Base-by-base conservation (phyloP, 2,888 invertebrate genomes). In the Melieria picta region DNA sequence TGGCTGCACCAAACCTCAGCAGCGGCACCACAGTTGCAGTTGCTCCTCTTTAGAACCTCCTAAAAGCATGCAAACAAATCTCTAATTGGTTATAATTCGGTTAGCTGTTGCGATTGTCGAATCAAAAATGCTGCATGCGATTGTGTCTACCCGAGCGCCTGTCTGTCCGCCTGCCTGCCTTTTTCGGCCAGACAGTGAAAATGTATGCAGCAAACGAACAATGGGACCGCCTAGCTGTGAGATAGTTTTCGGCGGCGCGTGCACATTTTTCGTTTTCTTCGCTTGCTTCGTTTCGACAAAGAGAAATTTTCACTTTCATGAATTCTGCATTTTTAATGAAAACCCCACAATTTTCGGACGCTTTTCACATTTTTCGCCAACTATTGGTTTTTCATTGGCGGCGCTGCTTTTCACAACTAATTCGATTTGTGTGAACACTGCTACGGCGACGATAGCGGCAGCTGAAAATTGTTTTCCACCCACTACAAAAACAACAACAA, bases 341-440 rank as follows among this genome's bases (percentile, higher is more conserved):
- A 61, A 30, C 30, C 30, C 42, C 4, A 4, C 10, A 4, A 16
- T 13, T 16, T 13, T 13, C 13, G 7, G 7, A 13, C 42, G 9
- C 10, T 43, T 30, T 30, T 30, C 30, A 30, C 30, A 30, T 30
- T 30, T 30, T 30, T 30, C 30, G 30, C 30, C 30, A 30, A 30
- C 30, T 30, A 30, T 30, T 30, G 30, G 30, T 3, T 30, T 30
- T 11, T 11, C 16, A 16, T 46, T 9, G 43, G 11, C 63, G 63
- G 48, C 42, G 63, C n/a, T 13, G 65, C 7, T 43, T 0, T 45
- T 43, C 46, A 52, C 55, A 56, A 48, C 57, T 65, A 65, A 65
- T 65, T 65, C 65, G 65, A 65, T 65, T 65, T 65, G 56, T 46
- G 58, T 65, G 11, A 16, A 5, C 30, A 30, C 30, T 30, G 30